Conservation (phyloP, 2,888 invertebrate genomes). For the Thereva unica region DNA sequence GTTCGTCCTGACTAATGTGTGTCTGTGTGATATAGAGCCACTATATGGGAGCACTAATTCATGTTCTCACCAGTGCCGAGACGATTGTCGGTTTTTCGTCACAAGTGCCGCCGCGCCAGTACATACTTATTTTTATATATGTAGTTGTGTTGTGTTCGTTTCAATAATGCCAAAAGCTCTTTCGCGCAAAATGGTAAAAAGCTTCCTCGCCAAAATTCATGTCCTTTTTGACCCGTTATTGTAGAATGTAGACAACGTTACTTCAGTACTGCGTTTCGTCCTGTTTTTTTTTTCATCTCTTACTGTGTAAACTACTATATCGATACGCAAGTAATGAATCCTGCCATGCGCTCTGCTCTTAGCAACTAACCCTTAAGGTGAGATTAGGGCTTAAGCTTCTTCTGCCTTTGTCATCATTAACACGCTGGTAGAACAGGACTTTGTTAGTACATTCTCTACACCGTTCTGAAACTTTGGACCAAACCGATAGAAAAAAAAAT, state of each 20-base stretch:
- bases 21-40: slow-evolving; percentile 19
- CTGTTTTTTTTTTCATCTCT: slow-evolving; percentile 2
- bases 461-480: too few species aligned
- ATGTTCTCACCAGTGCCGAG: slow-evolving; percentile 22
- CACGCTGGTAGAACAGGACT: neutral
- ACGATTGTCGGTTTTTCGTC: slow-evolving; percentile 16
- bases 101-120: neutral
- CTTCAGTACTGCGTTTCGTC: slow-evolving; percentile 17
- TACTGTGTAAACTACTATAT: neutral
- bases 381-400: neutral
- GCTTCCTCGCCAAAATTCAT: slow-evolving; percentile 1
- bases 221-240: slow-evolving; percentile 2
- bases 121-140: too few species aligned
- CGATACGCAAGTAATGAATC: slow-evolving; percentile 41
- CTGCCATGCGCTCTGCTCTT: slow-evolving; percentile 35
- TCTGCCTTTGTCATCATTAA: slow-evolving; percentile 1
- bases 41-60: slow-evolving; percentile 23
- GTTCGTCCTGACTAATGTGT: slow-evolving; percentile 12
- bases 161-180: neutral
- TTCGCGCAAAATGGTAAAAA: slow-evolving; percentile 17
- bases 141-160: too few species aligned
- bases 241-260: slow-evolving; percentile 18
- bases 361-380: slow-evolving; percentile 5
- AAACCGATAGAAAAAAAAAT: too few species aligned
- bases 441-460: too few species aligned